Base-by-base conservation (phyloP, 1,140 invertebrate species). In the Trachymyrmex septentrionalis region DNA sequence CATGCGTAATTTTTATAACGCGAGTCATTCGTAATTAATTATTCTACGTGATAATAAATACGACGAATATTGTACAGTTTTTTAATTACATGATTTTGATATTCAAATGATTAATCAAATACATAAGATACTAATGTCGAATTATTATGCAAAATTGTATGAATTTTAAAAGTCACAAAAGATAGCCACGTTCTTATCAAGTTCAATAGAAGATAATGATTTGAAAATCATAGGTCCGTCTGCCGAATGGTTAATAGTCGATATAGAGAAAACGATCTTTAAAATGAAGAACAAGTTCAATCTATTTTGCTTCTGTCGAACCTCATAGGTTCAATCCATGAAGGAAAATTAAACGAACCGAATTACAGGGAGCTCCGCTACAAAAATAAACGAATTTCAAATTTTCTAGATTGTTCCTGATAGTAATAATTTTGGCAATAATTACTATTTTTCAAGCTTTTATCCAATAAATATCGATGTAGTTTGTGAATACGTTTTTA, bases 231-330 rank as follows among this genome's bases (percentile, higher is more conserved):
- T 44, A 67, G 2, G 10, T 4, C 10, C 2, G 10, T 44, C 7
- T n/a, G 1, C 19, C 9, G n/a, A 44, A 10, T 38, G 4, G 38
- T 44, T 67, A 44, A 14, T 21, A 67, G 10, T 19, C 10, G 9
- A 48, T n/a, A 44, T 48, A 67, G n/a, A 48, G 12, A 67, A n/a
- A 67, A 67, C 64, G 64, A 67, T 67, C 34, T 67, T 44, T 44
- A 67, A 67, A 5, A 44, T 66, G 0, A 30, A 34, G 30, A 34
- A 19, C 9, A 3, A 66, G 19, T 0, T 34, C 30, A n/a, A 66
- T 66, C 30, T n/a, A 27, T 3, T 66, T 7, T 66, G 9, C 3
- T 66, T 34, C 16, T 64, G 7, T 64, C 27, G 63, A 12, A 66
- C 2, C 63, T 66, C 30, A 34, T 66, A 27, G 9, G 30, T 2